Conservation (phyloP, 2,797 vertebrate genomes). For the Xiphophorus birchmanni region DNA sequence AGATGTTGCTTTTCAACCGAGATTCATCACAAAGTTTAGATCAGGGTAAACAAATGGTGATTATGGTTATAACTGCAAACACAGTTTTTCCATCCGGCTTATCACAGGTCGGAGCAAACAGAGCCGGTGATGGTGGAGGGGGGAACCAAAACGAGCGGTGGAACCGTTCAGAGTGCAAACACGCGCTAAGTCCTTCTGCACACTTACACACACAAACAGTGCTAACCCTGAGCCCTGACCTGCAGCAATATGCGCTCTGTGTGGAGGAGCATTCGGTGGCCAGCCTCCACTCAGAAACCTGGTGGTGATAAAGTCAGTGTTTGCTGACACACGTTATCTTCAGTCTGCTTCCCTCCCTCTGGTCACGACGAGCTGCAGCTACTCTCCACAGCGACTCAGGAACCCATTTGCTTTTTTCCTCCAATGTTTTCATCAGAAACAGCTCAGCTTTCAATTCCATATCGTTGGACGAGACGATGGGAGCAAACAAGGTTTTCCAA, state of each 20-base stretch:
- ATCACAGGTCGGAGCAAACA: conserved; percentile 76
- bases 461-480: conserved; percentile 65
- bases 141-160: conserved; percentile 40
- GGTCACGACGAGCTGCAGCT: conserved; percentile 60
- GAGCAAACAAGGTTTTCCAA: conserved; percentile 69
- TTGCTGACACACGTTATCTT: conserved; percentile 79
- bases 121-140: conserved; percentile 54
- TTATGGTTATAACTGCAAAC: conserved; percentile 78
- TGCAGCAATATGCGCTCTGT: conserved; percentile 76
- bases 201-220: conserved; percentile 41
- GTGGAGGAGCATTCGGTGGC: conserved; percentile 66
- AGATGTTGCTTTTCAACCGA: conserved; percentile 75
- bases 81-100: conserved; percentile 69
- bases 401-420: conserved; percentile 69
- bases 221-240: conserved; percentile 74
- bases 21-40: conserved; percentile 75
- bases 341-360: conserved; percentile 58
- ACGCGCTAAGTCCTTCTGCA: conserved; percentile 42
- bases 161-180: conserved; percentile 53
- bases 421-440: conserved; percentile 67
- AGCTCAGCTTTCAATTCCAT: conserved; percentile 64
- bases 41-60: conserved; percentile 82
- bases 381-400: conserved; percentile 76
- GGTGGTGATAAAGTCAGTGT: conserved; percentile 81
- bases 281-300: conserved; percentile 76